These are phyloP conservation scores for Lasioglossum lativentre DNA, from an alignment of 2,888 invertebrate species.

Conservation along the genomic window DNA sequence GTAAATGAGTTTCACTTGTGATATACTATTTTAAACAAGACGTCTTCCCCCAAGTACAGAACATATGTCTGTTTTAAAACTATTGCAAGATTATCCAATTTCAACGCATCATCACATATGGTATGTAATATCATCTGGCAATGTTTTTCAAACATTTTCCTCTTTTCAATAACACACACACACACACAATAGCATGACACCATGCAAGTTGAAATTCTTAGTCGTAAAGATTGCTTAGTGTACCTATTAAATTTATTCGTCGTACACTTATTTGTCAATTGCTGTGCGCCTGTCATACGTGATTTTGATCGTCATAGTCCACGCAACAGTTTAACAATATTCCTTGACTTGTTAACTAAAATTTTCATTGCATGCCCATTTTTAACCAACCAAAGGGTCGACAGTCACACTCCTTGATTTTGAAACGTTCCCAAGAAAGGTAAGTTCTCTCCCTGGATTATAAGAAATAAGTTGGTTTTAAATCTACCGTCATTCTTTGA, in stretches of 20 bases:
- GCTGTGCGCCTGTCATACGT: slow-evolving; percentile 2
- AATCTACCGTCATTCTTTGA: slow-evolving; percentile 11
- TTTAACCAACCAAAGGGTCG: slow-evolving; percentile 76
- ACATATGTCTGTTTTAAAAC: slow-evolving; percentile 27
- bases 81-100: slow-evolving; percentile 51
- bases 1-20: slow-evolving; percentile 59
- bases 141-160: not conserved
- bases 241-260: not conserved
- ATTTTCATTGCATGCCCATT: slow-evolving; percentile 76
- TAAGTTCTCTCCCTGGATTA: slow-evolving; percentile 66
- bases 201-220: not conserved
- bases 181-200: not conserved
- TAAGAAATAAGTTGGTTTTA: not conserved
- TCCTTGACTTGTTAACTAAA: slow-evolving; percentile 63
- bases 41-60: slow-evolving; percentile 26
- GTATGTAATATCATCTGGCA: slow-evolving; percentile 65
- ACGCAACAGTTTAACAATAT: slow-evolving; percentile 2
- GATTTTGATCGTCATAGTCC: slow-evolving; percentile 6
- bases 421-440: slow-evolving; percentile 67
- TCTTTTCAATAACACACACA: not conserved
- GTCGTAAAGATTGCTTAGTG: not conserved
- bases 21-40: slow-evolving; percentile 13
- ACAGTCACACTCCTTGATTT: slow-evolving; percentile 63
- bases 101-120: slow-evolving; percentile 64
- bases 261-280: not conserved